phyloP scores from a whole-genome alignment of 2,888 invertebrate species.

The Synergus laeviventris region DNA sequence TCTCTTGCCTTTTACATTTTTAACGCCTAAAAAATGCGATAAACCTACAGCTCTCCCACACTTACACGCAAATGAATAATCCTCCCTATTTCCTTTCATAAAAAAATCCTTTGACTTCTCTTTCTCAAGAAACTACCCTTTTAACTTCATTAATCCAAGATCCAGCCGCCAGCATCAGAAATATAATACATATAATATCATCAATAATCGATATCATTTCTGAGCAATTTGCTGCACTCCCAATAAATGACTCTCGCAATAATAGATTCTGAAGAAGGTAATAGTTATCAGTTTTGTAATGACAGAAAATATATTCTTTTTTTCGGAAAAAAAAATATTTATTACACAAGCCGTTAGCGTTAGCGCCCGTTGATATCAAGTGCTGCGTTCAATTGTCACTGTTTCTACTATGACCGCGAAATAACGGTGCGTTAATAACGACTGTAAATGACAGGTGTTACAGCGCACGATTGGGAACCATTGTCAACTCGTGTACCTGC shows the following conservation, averaged over 20 bases:
- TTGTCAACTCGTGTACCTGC: slow-evolving; percentile 66
- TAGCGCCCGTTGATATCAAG: slow-evolving; percentile 15
- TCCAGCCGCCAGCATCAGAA: slow-evolving; percentile 10
- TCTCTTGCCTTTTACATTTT: not conserved
- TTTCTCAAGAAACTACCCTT: slow-evolving; percentile 3
- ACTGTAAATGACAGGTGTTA: slow-evolving; percentile 70
- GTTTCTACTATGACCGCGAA: slow-evolving; percentile 52
- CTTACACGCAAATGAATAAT: slow-evolving; percentile 31
- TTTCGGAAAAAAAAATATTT: not conserved
- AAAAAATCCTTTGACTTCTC: slow-evolving; percentile 13
- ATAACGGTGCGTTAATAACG: slow-evolving; percentile 71
- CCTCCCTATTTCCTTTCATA: not conserved
- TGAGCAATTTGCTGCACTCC: slow-evolving; percentile 21
- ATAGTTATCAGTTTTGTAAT: slow-evolving; percentile 25
- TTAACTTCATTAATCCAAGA: slow-evolving; percentile 24
- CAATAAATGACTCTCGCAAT: slow-evolving; percentile 27
- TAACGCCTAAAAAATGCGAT: not conserved
- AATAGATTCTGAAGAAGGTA: slow-evolving; percentile 21
- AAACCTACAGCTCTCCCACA: not conserved
- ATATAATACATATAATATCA: not conserved
- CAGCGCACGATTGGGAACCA: slow-evolving; percentile 59
- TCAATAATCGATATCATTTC: slow-evolving; percentile 25
- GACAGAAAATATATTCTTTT: slow-evolving; percentile 28
- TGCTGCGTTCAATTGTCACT: slow-evolving; percentile 6
- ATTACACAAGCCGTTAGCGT: slow-evolving; percentile 23